A percentile compares a stretch with the other conserved stretches of the same genome.
Conservation (phyloP, 2,888 invertebrate species). For the Elaeidobius kamerunicus region DNA sequence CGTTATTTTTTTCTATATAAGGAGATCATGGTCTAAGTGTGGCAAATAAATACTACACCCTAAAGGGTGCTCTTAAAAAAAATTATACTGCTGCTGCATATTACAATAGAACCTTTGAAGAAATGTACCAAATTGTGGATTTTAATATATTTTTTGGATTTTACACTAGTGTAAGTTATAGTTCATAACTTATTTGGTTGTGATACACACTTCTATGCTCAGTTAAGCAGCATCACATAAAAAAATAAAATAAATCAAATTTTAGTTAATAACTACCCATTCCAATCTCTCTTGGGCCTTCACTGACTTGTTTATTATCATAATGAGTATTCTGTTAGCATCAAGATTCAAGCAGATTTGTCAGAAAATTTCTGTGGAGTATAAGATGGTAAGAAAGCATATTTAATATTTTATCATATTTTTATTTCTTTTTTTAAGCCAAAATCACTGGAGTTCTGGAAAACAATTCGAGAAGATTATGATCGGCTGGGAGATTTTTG, state of each 20-base stretch:
- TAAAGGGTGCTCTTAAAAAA: conserved; percentile 1
- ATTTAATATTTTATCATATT: not conserved
- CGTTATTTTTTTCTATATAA: conserved; percentile 15
- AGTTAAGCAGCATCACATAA: no score
- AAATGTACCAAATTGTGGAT: conserved; percentile 11
- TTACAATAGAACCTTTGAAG: conserved; percentile 6
- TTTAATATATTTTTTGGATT: conserved; percentile 7
- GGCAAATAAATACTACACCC: conserved; percentile 15
- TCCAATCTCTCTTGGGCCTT: conserved; percentile 62
- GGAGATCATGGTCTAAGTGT: conserved; percentile 33
- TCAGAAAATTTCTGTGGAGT: conserved; percentile 3
- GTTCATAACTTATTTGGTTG: no score
- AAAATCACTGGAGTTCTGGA: conserved; percentile 47
- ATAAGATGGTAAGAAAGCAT: conserved; percentile 3
- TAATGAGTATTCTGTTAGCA: conserved; percentile 63
- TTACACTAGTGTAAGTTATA: conserved; percentile 14
- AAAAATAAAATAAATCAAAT: not conserved
- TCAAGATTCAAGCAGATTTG: conserved; percentile 57
- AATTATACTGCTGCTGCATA: conserved; percentile 16
- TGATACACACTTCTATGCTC: no score
- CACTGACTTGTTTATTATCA: conserved; percentile 66
- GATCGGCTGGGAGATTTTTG: conserved; percentile 32
- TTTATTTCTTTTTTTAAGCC: conserved; percentile 47
- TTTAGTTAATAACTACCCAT: conserved; percentile 16
- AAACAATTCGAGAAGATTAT: conserved; percentile 37